Percentiles rank a stretch among this genome's conserved stretches.
Conservation (phyloP, 1,140 invertebrate species). For the Anthonomus grandis region DNA sequence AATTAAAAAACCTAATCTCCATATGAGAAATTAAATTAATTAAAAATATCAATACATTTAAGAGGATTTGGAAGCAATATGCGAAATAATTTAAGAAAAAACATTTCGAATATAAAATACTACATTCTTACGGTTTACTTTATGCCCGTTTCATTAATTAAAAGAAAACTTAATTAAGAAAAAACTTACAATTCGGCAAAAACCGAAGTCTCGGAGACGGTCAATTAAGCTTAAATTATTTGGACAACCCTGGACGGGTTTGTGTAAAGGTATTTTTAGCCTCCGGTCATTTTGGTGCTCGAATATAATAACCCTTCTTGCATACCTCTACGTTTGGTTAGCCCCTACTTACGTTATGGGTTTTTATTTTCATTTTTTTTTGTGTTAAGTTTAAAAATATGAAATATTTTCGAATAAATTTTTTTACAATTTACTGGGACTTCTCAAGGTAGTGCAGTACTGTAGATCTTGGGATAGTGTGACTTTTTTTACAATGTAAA, state of each 20-base stretch:
- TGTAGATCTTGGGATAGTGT: too few relatives aligned
- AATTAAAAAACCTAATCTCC: background rate
- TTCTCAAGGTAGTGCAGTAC: too few relatives aligned
- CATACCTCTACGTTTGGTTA: background rate
- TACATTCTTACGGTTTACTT: background rate
- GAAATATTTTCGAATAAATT: too few relatives aligned
- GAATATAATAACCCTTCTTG: constrained; percentile 1
- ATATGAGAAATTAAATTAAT: background rate
- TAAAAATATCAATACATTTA: background rate
- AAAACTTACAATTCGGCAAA: background rate
- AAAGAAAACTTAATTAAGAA: background rate
- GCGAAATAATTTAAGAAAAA: background rate
- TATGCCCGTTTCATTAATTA: background rate
- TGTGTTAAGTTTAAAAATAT: too few relatives aligned
- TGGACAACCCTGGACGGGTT: constrained; percentile 6
- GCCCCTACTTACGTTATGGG: too few relatives aligned
- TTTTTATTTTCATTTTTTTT: too few relatives aligned
- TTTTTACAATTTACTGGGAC: too few relatives aligned
- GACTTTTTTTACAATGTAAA: too few relatives aligned
- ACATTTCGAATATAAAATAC: background rate
- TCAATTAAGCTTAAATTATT: constrained; percentile 1
- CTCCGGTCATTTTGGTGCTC: constrained; percentile 9
- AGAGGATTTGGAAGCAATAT: background rate
- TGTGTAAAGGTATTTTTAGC: constrained; percentile 7
- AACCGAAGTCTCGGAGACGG: background rate